phyloP scores from a whole-genome alignment of 2,113 vertebrate species.

The Philantomba maxwellii region DNA sequence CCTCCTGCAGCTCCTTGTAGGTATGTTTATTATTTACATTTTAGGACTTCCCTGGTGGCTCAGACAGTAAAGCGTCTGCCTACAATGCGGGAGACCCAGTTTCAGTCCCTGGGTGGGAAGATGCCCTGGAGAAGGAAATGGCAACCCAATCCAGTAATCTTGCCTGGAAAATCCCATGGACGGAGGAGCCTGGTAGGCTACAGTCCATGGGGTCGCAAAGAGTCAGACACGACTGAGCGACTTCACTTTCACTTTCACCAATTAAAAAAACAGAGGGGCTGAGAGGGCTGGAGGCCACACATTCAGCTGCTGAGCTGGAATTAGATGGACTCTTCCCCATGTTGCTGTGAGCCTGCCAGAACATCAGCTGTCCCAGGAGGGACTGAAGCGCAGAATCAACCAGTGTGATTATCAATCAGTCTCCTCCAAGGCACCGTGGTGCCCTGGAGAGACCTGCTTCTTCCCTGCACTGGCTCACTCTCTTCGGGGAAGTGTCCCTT shows the following conservation, averaged over 20 bases:
- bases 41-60: too few species aligned
- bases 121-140: too few species aligned
- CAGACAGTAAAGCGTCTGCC: too few species aligned
- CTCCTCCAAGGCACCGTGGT: not conserved
- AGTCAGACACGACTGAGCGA: too few species aligned
- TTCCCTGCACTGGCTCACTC: rapidly evolving
- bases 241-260: too few species aligned
- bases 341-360: not conserved
- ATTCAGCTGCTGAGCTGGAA: not conserved
- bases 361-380: not conserved
- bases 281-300: not conserved
- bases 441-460: too few species aligned
- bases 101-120: too few species aligned
- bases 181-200: too few species aligned
- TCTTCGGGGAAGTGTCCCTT: rapidly evolving
- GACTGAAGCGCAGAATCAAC: not conserved
- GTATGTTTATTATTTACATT: not conserved
- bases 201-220: too few species aligned
- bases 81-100: too few species aligned
- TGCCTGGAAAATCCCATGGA: too few species aligned
- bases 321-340: not conserved
- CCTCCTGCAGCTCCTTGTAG: not conserved
- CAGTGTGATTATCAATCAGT: not conserved
- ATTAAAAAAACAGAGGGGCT: not conserved
- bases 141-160: too few species aligned